phyloP scores from a whole-genome alignment of 2,888 invertebrate species.

The Sacculina carcini region DNA sequence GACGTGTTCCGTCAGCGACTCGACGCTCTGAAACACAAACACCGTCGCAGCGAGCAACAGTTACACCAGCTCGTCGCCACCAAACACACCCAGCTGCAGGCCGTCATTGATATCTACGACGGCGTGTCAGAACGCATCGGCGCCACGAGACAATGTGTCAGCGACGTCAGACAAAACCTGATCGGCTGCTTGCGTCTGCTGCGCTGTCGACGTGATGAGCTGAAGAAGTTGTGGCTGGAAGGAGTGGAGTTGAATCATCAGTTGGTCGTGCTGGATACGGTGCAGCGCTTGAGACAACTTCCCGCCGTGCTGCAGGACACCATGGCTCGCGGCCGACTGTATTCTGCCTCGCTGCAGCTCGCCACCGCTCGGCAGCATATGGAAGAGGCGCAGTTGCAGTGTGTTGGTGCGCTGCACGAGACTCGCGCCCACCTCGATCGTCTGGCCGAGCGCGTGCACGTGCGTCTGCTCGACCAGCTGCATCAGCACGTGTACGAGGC shows the following conservation, averaged over 20 bases:
- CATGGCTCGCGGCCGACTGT: conserved; percentile 44
- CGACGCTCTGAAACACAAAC: background rate
- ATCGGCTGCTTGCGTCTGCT: conserved; percentile 57
- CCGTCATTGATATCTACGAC: background rate
- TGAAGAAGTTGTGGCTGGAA: conserved; percentile 78
- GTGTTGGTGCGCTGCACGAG: conserved; percentile 58
- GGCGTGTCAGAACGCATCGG: conserved; percentile 10
- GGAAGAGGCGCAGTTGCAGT: conserved; percentile 42
- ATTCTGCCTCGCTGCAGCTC: conserved; percentile 56
- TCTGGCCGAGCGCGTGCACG: conserved; percentile 31
- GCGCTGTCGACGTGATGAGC: conserved; percentile 68
- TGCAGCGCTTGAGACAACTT: conserved; percentile 38
- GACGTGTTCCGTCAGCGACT: conserved; percentile 1
- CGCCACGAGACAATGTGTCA: conserved; percentile 11
- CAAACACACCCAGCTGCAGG: background rate
- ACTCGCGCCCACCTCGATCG: conserved; percentile 43
- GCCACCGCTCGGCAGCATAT: conserved; percentile 39
- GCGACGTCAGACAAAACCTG: conserved; percentile 27
- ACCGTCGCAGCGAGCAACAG: conserved; percentile 1
- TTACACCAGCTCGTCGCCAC: background rate
- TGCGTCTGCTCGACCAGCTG: conserved; percentile 39
- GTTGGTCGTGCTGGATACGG: conserved; percentile 60
- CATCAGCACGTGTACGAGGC: conserved; percentile 41
- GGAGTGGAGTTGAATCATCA: conserved; percentile 87
- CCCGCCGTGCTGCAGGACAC: conserved; percentile 37